Evolutionary conservation across 2,888 invertebrate genomes (phyloP), one percentile per base, ranked within the genome.

Genomic region (Helobdella robusta): DNA sequence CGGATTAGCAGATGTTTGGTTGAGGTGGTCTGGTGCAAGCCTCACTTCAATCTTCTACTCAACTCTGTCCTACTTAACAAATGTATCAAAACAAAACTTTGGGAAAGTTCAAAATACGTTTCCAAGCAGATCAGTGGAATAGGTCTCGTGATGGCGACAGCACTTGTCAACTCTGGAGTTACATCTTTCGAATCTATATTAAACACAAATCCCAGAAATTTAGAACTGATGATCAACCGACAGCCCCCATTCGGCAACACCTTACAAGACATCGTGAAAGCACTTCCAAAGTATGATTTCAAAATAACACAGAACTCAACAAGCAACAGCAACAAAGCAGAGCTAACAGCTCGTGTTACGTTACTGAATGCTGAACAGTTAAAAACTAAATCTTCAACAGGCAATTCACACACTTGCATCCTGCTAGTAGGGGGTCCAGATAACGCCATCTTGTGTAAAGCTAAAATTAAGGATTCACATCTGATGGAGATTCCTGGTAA

Each of bases 161-260:
- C 84, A 35, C 77, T 89, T 5, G 86, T 84, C 0, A 82, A 84
- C 58, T 84, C 86, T 65, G 87, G 86, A 15, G 85, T 87, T 76
- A 84, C 83, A 0, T 84, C 84, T 61, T 86, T 89, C 73, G 80
- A 84, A 75, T 78, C 83, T 63, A 77, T 89, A 32, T 81, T 83
- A 67, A 83, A 85, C 69, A 83, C 85, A 32, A 85, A 87, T 80
- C 87, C 88, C 1, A 82, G 87, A 73, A 86, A 87, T 73, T 80
- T 89, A 71, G 89, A 89, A 82, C 80, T 85, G 87, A 86, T 87
- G 74, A 83, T 87, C 73, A 86, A 86, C 76, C 84, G 86, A 75
- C 84, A 85, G 50, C 84, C 87, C 18, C 88, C 88, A 54, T 85
- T 86, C 70, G 89, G 89, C 2, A 86, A 86, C 74, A 78, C 83